Conservation (phyloP, 2,113 vertebrate genomes). For the Toxotes chatareus region DNA sequence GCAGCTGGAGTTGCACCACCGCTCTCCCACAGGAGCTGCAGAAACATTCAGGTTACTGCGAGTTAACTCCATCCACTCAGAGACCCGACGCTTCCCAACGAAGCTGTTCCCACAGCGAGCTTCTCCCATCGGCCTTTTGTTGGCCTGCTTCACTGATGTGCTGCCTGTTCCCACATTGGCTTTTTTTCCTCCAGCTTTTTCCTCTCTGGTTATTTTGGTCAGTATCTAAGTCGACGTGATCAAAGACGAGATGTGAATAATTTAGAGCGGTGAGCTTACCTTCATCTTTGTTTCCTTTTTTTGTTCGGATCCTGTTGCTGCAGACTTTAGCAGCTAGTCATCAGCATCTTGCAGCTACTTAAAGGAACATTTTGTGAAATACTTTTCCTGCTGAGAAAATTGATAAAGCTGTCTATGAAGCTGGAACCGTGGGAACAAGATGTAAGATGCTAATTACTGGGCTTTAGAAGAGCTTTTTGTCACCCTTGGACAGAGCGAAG, state of each 20-base stretch:
- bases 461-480: too few relatives aligned
- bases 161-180: conserved; percentile 10
- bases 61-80: conserved; percentile 29
- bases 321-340: not conserved
- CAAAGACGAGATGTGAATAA: conserved; percentile 37
- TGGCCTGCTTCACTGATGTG: conserved; percentile 1
- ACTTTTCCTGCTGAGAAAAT: not conserved
- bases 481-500: too few relatives aligned
- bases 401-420: not conserved
- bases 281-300: not conserved
- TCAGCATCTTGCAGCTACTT: too few relatives aligned
- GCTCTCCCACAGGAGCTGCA: conserved; percentile 20
- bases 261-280: conserved; percentile 11
- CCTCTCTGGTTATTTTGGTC: conserved; percentile 28
- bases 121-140: conserved; percentile 19
- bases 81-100: not conserved
- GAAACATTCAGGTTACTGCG: conserved; percentile 28
- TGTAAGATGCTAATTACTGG: too few relatives aligned
- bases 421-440: not conserved
- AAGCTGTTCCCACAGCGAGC: conserved; percentile 10
- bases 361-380: too few relatives aligned
- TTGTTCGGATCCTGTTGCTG: not conserved
- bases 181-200: not conserved
- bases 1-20: conserved; percentile 39
- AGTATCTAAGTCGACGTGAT: conserved; percentile 1